These are phyloP conservation scores for Pristionchus arcanus DNA, from an alignment of 2,888 invertebrate species.

Conservation along the genomic window DNA sequence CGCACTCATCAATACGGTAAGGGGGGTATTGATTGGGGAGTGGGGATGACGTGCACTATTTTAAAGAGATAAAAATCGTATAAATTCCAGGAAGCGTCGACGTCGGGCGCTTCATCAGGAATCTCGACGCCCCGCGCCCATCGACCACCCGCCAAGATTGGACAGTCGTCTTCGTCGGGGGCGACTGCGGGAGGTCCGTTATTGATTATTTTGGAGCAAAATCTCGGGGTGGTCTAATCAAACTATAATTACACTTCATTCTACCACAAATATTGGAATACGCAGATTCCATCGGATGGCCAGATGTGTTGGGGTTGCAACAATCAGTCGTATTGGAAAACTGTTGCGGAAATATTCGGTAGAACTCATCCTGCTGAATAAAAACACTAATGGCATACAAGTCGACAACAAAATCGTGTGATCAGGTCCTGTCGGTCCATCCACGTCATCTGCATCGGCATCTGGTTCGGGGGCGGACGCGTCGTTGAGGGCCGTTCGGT, in stretches of 20 bases:
- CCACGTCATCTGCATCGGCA: background rate
- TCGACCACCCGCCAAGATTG: conserved; percentile 10
- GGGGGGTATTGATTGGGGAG: background rate
- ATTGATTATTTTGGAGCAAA: background rate
- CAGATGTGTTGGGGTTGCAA: too few species aligned
- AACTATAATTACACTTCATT: too few species aligned
- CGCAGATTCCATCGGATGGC: too few species aligned
- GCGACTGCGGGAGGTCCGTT: background rate
- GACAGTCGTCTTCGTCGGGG: conserved; percentile 11
- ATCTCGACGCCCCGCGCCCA: conserved; percentile 12
- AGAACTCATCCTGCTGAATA: too few species aligned
- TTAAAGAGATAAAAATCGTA: background rate
- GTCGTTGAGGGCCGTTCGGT: conserved; percentile 21
- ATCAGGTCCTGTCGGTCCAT: background rate
- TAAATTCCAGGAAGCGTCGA: background rate
- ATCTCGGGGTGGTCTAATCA: background rate
- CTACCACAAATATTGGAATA: too few species aligned
- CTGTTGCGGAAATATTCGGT: too few species aligned
- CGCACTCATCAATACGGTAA: conserved; percentile 20
- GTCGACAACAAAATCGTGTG: too few species aligned
- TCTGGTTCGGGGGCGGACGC: background rate
- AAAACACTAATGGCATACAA: too few species aligned
- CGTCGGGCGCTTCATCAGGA: background rate
- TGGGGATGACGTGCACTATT: background rate
- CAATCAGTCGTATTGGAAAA: too few species aligned